Base-by-base conservation (phyloP, 2,888 invertebrate genomes). In the Drosophila neutralis region DNA sequence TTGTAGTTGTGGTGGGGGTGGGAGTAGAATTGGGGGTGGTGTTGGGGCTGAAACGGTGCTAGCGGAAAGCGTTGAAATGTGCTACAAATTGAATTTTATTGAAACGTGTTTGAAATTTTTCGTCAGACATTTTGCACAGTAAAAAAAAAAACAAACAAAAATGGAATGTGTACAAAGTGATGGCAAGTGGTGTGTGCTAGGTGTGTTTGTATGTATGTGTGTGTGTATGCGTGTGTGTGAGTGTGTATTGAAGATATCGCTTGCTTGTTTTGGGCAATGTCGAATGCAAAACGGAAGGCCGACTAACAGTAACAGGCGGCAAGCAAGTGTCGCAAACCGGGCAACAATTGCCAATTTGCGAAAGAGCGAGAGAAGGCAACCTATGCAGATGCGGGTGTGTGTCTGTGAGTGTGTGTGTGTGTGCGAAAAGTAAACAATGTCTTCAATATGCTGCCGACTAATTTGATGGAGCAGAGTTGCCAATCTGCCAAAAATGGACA, bases 61-160 rank as follows among this genome's bases (percentile, higher is more conserved):
- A 67, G 76, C 88, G 83, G 88, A 89, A 89, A 89, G 86, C 86
- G 88, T 87, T 87, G 90, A 87, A 87, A 87, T 87, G 87, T 87
- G 87, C 85, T 87, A 87, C 90, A 90, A 87, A 87, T 87, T 87
- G 87, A 87, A 87, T 87, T 87, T 89, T 90, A 87, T 87, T 90
- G 90, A 90, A 87, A 90, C 87, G 87, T 87, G 87, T 87, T 90
- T 87, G 87, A 90, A 87, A 90, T 86, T 86, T 89, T 87, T 87
- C 82, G 75, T 73, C 82, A 71, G 89, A 76, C 84, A 74, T 70
- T 76, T 82, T 53, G 68, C 62, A 52, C 51, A 33, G 53, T 31
- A 64, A 51, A 51, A 40, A 59, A 53, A 54, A 33, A 18, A 6
- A 31, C 18, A 18, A 4, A 21, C 29, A 29, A 51, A 51, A 36